Conservation (phyloP, 1,140 invertebrate genomes). For the Drosophila bocki region DNA sequence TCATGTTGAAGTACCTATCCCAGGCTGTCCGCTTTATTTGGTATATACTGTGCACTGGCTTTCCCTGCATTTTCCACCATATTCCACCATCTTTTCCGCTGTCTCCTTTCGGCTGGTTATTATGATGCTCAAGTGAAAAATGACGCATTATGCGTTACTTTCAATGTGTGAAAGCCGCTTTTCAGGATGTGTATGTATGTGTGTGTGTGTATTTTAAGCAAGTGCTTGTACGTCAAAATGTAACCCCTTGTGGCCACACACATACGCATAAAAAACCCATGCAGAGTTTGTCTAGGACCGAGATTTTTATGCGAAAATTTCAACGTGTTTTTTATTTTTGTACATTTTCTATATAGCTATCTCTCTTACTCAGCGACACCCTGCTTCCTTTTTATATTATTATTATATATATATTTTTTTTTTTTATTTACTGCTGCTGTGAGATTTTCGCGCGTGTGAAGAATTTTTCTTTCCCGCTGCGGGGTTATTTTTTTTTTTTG, state of each 20-base stretch:
- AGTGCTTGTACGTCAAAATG: constrained; percentile 55
- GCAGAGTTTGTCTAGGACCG: constrained; percentile 54
- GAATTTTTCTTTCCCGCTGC: constrained; percentile 59
- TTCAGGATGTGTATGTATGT: constrained; percentile 3
- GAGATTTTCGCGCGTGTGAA: constrained; percentile 51
- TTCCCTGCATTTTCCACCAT: constrained; percentile 11
- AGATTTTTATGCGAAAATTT: constrained; percentile 66
- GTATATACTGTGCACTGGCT: background rate
- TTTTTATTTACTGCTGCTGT: constrained; percentile 45
- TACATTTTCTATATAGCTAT: constrained; percentile 24
- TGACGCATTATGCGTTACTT: constrained; percentile 71
- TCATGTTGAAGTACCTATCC: background rate
- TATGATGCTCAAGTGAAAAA: constrained; percentile 74
- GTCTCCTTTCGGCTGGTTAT: constrained; percentile 47
- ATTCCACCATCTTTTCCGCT: constrained; percentile 35
- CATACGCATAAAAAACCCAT: constrained; percentile 21
- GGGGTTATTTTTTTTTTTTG: constrained; percentile 46
- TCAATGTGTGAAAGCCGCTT: constrained; percentile 44
- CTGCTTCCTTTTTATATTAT: background rate
- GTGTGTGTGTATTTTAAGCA: constrained; percentile 17
- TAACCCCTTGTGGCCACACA: constrained; percentile 56
- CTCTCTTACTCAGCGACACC: constrained; percentile 3
- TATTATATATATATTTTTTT: constrained; percentile 6
- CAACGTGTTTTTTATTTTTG: constrained; percentile 43
- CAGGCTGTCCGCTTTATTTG: background rate